These are phyloP conservation scores for Oryctolagus cuniculus DNA, from an alignment of 2,113 vertebrate species.

Conservation along the genomic window mOryCun1.1 NC_091451.1:26055501-26056000, in stretches of 20 bases:
- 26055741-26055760: constrained; percentile 63
- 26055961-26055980: neutral
- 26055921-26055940: constrained; percentile 57
- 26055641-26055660: constrained; percentile 47
- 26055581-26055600: constrained; percentile 9
- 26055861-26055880: neutral
- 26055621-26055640: constrained; percentile 14
- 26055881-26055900: neutral
- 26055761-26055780: constrained; percentile 64
- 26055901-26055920: constrained; percentile 2
- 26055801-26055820: constrained; percentile 61
- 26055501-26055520: constrained; percentile 17
- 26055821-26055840: constrained; percentile 63
- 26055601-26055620: neutral
- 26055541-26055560: constrained; percentile 3
- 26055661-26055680: constrained; percentile 12
- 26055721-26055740: constrained; percentile 35
- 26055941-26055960: neutral
- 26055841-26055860: neutral
- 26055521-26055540: neutral
- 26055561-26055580: neutral
- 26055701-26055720: constrained; percentile 47
- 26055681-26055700: constrained; percentile 1
- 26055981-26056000: neutral
- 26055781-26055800: neutral